These are phyloP conservation scores for Drosophila trapezifrons DNA, from an alignment of 1,140 invertebrate species.

Conservation along the genomic window DNA sequence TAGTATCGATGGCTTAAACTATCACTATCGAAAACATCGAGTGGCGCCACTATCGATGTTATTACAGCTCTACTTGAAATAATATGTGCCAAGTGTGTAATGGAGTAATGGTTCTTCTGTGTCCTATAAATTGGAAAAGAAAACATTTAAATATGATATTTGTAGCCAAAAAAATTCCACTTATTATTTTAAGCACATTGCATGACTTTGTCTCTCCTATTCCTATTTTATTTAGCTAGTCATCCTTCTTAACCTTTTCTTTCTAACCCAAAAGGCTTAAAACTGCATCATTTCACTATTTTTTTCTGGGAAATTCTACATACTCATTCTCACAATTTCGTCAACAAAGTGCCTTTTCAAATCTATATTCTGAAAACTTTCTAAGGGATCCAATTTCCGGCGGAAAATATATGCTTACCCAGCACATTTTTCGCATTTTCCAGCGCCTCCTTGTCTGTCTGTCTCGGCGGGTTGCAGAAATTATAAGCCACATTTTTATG, in stretches of 20 bases:
- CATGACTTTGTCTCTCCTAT: too few relatives aligned
- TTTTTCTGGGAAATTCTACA: neutral
- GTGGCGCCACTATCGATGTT: too few relatives aligned
- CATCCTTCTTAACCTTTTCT: too few relatives aligned
- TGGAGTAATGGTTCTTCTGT: neutral
- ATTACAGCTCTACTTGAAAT: too few relatives aligned
- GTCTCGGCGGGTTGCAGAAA: conserved; percentile 1
- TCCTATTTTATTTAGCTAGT: too few relatives aligned
- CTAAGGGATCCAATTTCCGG: conserved; percentile 16
- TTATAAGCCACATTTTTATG: conserved; percentile 49
- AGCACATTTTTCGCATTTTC: conserved; percentile 19
- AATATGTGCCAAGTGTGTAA: neutral
- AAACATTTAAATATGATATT: too few relatives aligned
- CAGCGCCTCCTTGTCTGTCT: conserved; percentile 24
- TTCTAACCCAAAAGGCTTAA: too few relatives aligned
- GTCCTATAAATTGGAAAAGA: neutral
- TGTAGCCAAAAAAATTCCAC: neutral
- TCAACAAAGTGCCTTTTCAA: conserved; percentile 19
- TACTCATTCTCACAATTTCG: neutral
- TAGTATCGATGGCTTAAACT: too few relatives aligned
- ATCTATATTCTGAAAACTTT: conserved; percentile 6
- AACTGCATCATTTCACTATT: neutral
- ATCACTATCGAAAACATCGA: too few relatives aligned
- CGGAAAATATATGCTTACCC: conserved; percentile 20
- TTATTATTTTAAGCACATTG: too few relatives aligned